Base-by-base conservation (phyloP, 1,140 invertebrate species). In the Lepidurus couesii region DNA sequence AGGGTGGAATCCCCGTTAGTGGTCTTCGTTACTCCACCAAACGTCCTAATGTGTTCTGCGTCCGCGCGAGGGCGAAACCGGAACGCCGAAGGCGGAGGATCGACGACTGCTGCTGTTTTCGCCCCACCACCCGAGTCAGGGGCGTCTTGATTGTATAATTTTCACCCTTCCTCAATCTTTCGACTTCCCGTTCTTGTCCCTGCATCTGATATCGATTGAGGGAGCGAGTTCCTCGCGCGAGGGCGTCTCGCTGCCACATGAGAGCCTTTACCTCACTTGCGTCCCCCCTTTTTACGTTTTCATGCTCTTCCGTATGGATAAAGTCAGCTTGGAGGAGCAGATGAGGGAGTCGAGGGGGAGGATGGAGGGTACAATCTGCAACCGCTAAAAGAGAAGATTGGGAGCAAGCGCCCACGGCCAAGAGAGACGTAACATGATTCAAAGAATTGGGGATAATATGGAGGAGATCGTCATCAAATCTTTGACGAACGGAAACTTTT, bases 101-200 rank as follows among this genome's bases (percentile, higher is more conserved):
- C 53, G 53, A 65, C 47, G 26, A 42, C 74, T 75, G 74, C 74
- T 75, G 74, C 74, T 75, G 11, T 26, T 13, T 75, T 73, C 53
- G 6, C 53, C 53, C 53, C 53, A 24, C 53, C 53, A 65, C 16
- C 4, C 21, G 16, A 65, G 53, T 65, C 45, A 47, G 45, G 45
- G 53, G 53, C 21, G 53, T 65, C 53, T 65, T 65, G 53, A 65
- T 65, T 65, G 53, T 65, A 65, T 65, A 65, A 65, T 65, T 65
- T 65, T 65, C 53, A 65, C 53, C 53, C 53, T 65, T 65, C 53
- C 53, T 65, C 53, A 65, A 65, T 65, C 53, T 65, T 21, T 65
- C 53, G 53, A 65, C 53, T 65, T 65, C 53, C 53, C 53, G 53
- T 65, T 65, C 53, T 65, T 65, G 53, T 65, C 53, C 34, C 53